Base-by-base conservation (phyloP, 2,797 vertebrate species). In the Neosalanx taihuensis region DNA sequence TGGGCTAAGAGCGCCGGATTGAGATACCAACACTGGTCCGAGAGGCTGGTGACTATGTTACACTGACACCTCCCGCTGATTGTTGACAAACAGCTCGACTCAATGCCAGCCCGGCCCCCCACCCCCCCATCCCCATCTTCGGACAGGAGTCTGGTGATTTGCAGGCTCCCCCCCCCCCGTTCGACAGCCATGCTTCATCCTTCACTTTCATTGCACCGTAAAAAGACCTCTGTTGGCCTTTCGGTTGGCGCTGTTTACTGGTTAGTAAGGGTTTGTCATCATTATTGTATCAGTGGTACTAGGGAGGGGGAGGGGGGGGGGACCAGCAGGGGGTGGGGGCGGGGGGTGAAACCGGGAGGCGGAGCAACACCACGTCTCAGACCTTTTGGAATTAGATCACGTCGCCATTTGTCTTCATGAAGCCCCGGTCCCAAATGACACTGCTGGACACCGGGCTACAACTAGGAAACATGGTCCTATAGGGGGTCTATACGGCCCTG, bases 241-340 rank as follows among this genome's bases (percentile, higher is more conserved):
- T n/a, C n/a, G 77, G 78, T 80, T 79, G 83, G 83, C 73, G 78
- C 86, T 81, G 83, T 84, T 89, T 84, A 85, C 87, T 85, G 88
- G 85, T 87, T 83, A 85, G 85, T 87, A 82, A 85, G 88, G 82
- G 88, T 90, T 86, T 91, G 89, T 91, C 91, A 92, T 90, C 86
- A 89, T 90, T 91, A 90, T 72, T 18, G 85, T 90, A 84, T 90
- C 87, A 88, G 37, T 41, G 37, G 37, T 41, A 41, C 37, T 12
- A 7, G 37, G 37, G 37, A 10, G 71, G 69, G 83, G 85, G 81
- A 78, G 83, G 84, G 82, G 69, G 76, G 53, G 71, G 75, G 3
- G 72, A 67, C 70, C 61, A 17, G 58, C 70, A 71, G 37, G 2
- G 13, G 46, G 64, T 64, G 73, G 74, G 64, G 73, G 20, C 20